A percentile compares a stretch with the other conserved stretches of the same genome.
These are phyloP conservation scores for Thaumatotibia leucotreta DNA, from an alignment of 1,140 invertebrate species.

Conservation along the genomic window DNA sequence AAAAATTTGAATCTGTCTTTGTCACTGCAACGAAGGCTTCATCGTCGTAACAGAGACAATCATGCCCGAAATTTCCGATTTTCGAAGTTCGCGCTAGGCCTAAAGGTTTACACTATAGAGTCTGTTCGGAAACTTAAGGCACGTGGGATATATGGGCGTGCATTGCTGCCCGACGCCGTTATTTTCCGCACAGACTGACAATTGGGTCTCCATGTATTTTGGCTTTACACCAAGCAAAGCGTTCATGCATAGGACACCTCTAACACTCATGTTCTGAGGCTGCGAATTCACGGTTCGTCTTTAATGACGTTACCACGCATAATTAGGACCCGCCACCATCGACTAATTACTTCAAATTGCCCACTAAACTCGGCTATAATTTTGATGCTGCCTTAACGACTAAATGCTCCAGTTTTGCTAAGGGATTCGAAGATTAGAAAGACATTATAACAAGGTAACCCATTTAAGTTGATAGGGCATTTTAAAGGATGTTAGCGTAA, in stretches of 20 bases:
- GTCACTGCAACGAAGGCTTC: no score
- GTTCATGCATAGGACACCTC: constrained; percentile 12
- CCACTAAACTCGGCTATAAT: constrained; percentile 66
- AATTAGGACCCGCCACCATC: constrained; percentile 67
- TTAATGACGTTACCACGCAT: constrained; percentile 66
- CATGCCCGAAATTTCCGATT: no score
- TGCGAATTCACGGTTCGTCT: constrained; percentile 29
- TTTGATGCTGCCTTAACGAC: constrained; percentile 22
- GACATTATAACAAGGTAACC: neutral
- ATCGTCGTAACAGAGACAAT: no score
- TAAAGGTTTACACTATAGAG: no score
- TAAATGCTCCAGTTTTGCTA: neutral
- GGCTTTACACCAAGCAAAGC: no score
- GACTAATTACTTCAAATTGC: constrained; percentile 70
- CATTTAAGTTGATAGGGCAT: neutral
- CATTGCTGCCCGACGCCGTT: no score
- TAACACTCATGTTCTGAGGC: neutral
- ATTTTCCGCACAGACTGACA: no score
- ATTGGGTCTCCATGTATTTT: no score
- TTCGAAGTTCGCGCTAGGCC: no score
- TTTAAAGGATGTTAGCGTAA: neutral
- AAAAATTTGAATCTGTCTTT: no score
- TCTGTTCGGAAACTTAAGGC: no score
- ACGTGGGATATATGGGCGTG: no score
- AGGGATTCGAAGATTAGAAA: neutral